Evolutionary conservation across 2,797 vertebrate genomes (phyloP), one percentile per base, ranked within the genome.

Genomic region (Allobates femoralis): DNA sequence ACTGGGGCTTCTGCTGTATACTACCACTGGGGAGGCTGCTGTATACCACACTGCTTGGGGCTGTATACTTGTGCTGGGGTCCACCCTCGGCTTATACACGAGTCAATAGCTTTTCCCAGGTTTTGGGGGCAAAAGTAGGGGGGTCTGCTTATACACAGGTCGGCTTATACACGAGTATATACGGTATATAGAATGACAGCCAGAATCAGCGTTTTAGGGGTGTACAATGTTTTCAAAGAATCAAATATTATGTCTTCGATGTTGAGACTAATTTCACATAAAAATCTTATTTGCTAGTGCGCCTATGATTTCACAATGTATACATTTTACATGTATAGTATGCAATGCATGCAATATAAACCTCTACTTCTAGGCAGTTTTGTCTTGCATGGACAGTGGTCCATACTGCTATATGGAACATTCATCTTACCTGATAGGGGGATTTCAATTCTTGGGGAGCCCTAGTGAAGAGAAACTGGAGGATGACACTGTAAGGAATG

Each of bases 401-500:
- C 28, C 23, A 41, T 23, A 55, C 1, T 74, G 12, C 41, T 30
- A 10, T 21, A 7, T 14, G 26, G 15, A 53, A 51, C 16, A 15
- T 15, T 19, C 5, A 23, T 37, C 62, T 87, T 93, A 95, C 98
- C 97, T 99, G 97, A 92, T 98, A 96, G 69, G 98, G 98, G 26
- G 97, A 98, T 91, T 96, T 98, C 79, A 99, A 94, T 90, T 99
- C 98, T 19, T 96, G 56, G 0, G 98, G 98, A 0, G 97, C 97
- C 90, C 97, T 96, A 19, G 94, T 95, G 92, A 99, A 97, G 69
- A 99, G 91, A 89, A 99, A 98, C 92, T 99, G 97, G 81, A 99
- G 95, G 87, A 97, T 86, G 50, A 94, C 93, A 92, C 97, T 99
- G 94, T 95, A 98, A 1, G 98, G 97, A 91, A 99, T 97, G 86